These are phyloP conservation scores for Tetramorium alpestre DNA, from an alignment of 1,140 invertebrate genomes.

Conservation along the genomic window DNA sequence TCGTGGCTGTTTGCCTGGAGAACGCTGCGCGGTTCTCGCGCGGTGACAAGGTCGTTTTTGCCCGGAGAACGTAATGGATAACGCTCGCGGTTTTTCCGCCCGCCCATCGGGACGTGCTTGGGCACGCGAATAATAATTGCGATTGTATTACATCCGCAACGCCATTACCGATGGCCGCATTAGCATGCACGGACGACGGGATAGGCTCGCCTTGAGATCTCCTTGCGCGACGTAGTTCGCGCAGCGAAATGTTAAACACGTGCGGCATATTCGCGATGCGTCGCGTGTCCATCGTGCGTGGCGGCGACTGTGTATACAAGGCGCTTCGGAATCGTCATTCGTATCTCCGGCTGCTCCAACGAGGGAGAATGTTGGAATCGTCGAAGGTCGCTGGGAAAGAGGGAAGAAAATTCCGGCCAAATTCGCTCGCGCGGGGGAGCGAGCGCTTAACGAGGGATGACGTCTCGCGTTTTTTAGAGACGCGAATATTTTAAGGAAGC, in stretches of 20 bases:
- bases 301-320: not conserved
- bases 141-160: conserved; percentile 2
- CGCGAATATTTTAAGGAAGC: too few species aligned
- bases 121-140: conserved; percentile 48
- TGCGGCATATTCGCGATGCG: not conserved
- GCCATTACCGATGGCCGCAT: not conserved
- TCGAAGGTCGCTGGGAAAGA: not conserved
- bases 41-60: not conserved
- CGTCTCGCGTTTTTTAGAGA: too few species aligned
- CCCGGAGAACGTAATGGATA: conserved; percentile 2
- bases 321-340: not conserved
- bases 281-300: conserved; percentile 6
- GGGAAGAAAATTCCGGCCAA: not conserved
- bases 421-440: not conserved
- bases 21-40: not conserved
- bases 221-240: not conserved
- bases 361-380: not conserved
- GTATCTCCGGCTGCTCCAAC: not conserved
- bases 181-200: conserved; percentile 26
- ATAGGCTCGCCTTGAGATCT: conserved; percentile 33
- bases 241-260: conserved; percentile 18
- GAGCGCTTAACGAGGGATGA: not conserved
- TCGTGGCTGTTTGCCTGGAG: too few species aligned
- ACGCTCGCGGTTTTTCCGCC: not conserved
- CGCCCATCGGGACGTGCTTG: not conserved